phyloP scores from a whole-genome alignment of 1,140 invertebrate species.

The Tetramorium simillimum region DNA sequence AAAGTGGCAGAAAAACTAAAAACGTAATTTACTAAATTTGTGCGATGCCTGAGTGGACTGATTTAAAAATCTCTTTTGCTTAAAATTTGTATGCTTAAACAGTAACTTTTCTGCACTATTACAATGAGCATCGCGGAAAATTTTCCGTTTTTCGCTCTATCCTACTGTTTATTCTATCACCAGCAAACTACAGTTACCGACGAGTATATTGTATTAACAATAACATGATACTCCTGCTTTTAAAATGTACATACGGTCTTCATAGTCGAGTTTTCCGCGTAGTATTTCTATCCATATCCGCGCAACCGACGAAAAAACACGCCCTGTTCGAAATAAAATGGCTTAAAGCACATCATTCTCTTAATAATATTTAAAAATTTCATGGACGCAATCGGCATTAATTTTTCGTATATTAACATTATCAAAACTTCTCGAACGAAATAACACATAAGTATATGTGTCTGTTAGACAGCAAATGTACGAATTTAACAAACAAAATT shows the following conservation, averaged over 20 bases:
- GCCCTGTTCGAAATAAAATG: neutral
- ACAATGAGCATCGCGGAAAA: neutral
- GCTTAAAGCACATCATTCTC: neutral
- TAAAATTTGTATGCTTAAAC: neutral
- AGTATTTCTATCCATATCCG: slow-evolving; percentile 1
- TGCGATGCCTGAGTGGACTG: neutral
- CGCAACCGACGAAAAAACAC: neutral
- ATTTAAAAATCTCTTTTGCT: neutral
- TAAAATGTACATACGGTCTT: neutral
- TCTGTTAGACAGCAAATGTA: no score
- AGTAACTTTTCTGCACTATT: neutral
- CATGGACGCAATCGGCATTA: neutral
- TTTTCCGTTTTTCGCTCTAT: neutral
- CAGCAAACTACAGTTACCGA: neutral
- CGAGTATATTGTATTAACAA: slow-evolving; percentile 7
- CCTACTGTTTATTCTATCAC: neutral
- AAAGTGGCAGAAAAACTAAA: no score
- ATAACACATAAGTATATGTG: neutral
- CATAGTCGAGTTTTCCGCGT: no score
- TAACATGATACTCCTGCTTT: slow-evolving; percentile 5
- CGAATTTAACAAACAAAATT: neutral
- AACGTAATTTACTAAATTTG: neutral
- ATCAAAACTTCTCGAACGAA: neutral
- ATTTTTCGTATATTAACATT: neutral
- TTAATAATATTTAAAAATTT: neutral